phyloP scores from a whole-genome alignment of 2,888 invertebrate genomes.

The Nemotelus nigrinus region DNA sequence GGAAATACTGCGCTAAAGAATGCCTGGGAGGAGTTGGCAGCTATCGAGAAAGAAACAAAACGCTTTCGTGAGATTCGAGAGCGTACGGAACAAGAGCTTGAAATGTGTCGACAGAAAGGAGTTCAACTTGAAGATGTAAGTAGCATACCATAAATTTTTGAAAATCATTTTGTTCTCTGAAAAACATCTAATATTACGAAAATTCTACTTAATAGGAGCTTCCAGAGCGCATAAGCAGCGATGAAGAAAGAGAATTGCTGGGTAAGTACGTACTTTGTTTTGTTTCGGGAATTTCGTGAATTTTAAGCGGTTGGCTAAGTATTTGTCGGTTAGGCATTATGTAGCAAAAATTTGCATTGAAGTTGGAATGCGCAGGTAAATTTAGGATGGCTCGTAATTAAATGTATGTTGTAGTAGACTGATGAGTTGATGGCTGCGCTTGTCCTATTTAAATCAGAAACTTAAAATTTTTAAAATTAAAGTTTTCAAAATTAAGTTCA shows the following conservation, averaged over 20 bases:
- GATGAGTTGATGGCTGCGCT: too few relatives aligned
- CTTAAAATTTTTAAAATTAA: too few relatives aligned
- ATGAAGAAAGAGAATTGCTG: constrained; percentile 86
- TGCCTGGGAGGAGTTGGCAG: constrained; percentile 85
- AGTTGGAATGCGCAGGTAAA: too few relatives aligned
- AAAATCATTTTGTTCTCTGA: neutral
- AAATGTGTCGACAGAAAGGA: constrained; percentile 80
- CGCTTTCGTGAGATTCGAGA: constrained; percentile 79
- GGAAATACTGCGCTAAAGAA: constrained; percentile 71
- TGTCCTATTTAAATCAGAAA: too few relatives aligned
- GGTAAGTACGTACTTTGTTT: constrained; percentile 46
- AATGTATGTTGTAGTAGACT: too few relatives aligned
- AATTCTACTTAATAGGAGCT: constrained; percentile 71
- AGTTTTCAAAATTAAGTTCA: too few relatives aligned
- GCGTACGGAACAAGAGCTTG: constrained; percentile 82
- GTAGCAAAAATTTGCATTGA: too few relatives aligned
- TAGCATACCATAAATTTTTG: constrained; percentile 39
- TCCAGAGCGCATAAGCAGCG: constrained; percentile 83
- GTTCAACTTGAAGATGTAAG: constrained; percentile 84
- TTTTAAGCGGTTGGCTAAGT: too few relatives aligned
- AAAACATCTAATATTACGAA: neutral
- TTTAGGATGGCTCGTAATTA: too few relatives aligned
- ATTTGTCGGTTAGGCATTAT: too few relatives aligned
- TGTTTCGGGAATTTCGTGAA: too few relatives aligned
- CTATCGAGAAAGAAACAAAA: constrained; percentile 87